A percentile compares a stretch with the other conserved stretches of the same genome.
Conservation (phyloP, 2,888 invertebrate species). For the Pterobdella sp. region DNA sequence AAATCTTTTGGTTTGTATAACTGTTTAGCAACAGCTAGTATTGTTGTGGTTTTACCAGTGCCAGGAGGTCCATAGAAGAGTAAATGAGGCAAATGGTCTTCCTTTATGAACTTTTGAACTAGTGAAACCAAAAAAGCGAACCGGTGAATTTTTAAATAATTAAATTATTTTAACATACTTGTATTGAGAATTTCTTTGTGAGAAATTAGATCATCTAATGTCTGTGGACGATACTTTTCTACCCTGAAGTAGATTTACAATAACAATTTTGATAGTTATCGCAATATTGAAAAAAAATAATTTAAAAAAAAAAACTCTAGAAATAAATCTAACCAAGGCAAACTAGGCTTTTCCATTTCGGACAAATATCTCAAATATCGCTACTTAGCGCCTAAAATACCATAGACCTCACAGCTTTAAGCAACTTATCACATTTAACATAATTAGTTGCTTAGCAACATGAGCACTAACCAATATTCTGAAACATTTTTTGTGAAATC, state of each 20-base stretch:
- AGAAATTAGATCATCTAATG: constrained; percentile 83
- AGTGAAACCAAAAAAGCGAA: neutral
- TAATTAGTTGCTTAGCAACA: neutral
- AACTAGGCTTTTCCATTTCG: constrained; percentile 41
- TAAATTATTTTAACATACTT: constrained; percentile 57
- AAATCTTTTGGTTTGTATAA: constrained; percentile 82
- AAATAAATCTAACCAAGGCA: constrained; percentile 75
- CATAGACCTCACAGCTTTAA: too few relatives aligned
- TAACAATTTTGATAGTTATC: too few relatives aligned
- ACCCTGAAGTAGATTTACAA: constrained; percentile 67
- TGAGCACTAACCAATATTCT: neutral
- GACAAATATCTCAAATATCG: neutral
- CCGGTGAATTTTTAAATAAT: neutral
- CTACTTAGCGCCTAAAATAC: neutral
- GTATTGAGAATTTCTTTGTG: constrained; percentile 93
- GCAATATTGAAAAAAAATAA: too few relatives aligned
- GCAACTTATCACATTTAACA: neutral
- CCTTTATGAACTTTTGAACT: constrained; percentile 61
- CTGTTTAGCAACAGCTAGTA: constrained; percentile 85
- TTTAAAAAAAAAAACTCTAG: too few relatives aligned
- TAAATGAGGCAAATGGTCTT: constrained; percentile 86
- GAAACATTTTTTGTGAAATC: neutral
- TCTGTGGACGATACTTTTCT: constrained; percentile 91
- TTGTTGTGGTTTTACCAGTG: constrained; percentile 92
- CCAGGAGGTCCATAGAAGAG: constrained; percentile 97